These are phyloP conservation scores for Thripadectes ignobilis DNA, from an alignment of 2,797 vertebrate species.

Conservation along the genomic window DNA sequence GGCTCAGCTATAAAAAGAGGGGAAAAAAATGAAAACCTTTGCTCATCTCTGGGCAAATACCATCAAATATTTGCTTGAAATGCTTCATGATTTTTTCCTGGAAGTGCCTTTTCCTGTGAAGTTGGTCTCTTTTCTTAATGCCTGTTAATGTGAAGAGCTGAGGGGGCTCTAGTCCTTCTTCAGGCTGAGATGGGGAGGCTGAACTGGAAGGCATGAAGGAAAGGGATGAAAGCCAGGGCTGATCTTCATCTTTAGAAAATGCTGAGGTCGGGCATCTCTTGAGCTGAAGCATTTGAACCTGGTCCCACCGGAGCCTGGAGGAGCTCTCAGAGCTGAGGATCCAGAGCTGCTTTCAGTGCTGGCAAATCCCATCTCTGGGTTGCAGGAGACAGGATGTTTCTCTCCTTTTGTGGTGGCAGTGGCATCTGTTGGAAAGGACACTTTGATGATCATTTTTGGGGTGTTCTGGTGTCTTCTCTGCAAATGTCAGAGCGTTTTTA, in stretches of 20 bases:
- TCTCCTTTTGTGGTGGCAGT: neutral
- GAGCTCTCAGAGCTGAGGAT: neutral
- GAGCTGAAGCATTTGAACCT: neutral
- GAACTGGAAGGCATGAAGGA: neutral
- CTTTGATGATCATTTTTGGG: neutral
- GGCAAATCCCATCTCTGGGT: neutral
- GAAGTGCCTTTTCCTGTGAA: neutral
- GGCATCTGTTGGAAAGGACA: neutral
- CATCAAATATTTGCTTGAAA: neutral
- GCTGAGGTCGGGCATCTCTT: neutral
- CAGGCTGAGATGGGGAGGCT: neutral
- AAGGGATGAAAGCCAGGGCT: neutral
- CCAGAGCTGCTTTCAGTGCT: neutral
- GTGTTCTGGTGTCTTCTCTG: neutral
- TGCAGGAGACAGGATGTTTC: neutral
- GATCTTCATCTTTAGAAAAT: neutral
- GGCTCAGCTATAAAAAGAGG: neutral
- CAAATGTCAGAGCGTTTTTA: neutral
- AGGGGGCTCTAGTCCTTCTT: neutral
- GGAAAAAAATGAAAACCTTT: neutral
- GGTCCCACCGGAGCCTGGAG: neutral
- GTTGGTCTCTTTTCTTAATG: neutral
- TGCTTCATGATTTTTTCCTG: neutral
- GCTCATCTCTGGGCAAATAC: neutral
- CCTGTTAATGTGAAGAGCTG: neutral